Evolutionary conservation across 2,888 invertebrate genomes (phyloP).

Genomic region (Cactoblastis cactorum): DNA sequence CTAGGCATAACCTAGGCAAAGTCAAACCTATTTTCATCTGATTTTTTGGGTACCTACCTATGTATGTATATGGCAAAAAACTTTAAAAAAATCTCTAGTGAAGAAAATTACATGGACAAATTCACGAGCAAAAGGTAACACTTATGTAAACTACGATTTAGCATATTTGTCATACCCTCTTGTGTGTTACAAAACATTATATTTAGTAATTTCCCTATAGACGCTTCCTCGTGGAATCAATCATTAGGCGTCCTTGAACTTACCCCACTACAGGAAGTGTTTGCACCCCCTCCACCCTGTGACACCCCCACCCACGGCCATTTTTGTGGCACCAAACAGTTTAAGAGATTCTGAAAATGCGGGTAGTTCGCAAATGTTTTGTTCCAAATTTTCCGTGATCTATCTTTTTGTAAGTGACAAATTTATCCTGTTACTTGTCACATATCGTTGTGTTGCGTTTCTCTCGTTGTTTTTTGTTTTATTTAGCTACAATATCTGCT

Average conservation of each 20-base stretch:
- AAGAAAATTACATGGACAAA: too few relatives aligned
- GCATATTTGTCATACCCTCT: neutral
- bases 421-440: neutral
- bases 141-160: too few relatives aligned
- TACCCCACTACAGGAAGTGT: conserved; percentile 10
- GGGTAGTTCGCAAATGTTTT: neutral
- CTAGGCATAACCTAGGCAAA: too few relatives aligned
- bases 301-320: neutral
- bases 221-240: conserved; percentile 9
- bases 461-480: neutral
- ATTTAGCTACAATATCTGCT: too few relatives aligned
- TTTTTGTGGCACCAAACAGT: neutral
- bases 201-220: neutral
- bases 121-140: too few relatives aligned
- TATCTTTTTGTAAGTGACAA: neutral
- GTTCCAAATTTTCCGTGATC: neutral
- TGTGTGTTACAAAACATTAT: neutral
- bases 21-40: too few relatives aligned
- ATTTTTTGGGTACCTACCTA: too few relatives aligned
- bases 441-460: neutral
- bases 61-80: too few relatives aligned
- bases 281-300: conserved; percentile 8
- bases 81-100: too few relatives aligned
- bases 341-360: neutral
- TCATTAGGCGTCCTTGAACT: conserved; percentile 10